Conservation (phyloP, 37 sponge, comb jelly and placozoan species). For the Petrosia ficiformis region DNA sequence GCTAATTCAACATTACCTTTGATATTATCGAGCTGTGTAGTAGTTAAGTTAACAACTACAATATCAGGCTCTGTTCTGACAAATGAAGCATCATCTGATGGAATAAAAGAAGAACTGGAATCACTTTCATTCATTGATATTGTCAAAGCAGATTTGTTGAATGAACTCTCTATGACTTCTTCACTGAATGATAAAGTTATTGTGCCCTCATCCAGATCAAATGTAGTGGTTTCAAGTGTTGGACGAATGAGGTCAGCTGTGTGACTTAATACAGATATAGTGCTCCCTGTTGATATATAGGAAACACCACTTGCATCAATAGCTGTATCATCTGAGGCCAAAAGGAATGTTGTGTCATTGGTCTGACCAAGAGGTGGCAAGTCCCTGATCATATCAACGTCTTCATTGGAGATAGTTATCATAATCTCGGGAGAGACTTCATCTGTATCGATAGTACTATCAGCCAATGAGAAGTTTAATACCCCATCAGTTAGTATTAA, state of each 20-base stretch:
- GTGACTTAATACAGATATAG: conserved; percentile 35
- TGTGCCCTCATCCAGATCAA: conserved; percentile 69
- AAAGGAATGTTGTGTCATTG: conserved; percentile 50
- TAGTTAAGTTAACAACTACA: conserved; percentile 31
- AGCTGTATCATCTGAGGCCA: conserved; percentile 27
- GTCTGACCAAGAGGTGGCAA: conserved; percentile 55
- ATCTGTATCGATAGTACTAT: conserved; percentile 11
- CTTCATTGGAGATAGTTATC: conserved; percentile 28
- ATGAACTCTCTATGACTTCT: conserved; percentile 26
- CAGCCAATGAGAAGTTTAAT: conserved; percentile 6
- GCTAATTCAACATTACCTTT: conserved; percentile 59
- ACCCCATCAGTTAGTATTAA: conserved; percentile 38
- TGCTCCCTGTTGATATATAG: conserved; percentile 16
- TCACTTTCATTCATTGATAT: conserved; percentile 20
- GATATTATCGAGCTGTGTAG: conserved; percentile 56
- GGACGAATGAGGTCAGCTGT: conserved; percentile 80
- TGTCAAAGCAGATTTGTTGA: conserved; percentile 44
- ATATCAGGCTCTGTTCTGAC: conserved; percentile 2
- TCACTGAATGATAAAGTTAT: conserved; percentile 77
- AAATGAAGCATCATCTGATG: conserved; percentile 1
- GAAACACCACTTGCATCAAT: conserved; percentile 47
- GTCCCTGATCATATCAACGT: conserved; percentile 29
- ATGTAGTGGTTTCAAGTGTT: conserved; percentile 41
- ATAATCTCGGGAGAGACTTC: conserved; percentile 20
- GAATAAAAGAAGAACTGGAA: conserved; percentile 23